Evolutionary conservation across 2,797 vertebrate species (phyloP).

Genomic region (Danio jaintianensis): DNA sequence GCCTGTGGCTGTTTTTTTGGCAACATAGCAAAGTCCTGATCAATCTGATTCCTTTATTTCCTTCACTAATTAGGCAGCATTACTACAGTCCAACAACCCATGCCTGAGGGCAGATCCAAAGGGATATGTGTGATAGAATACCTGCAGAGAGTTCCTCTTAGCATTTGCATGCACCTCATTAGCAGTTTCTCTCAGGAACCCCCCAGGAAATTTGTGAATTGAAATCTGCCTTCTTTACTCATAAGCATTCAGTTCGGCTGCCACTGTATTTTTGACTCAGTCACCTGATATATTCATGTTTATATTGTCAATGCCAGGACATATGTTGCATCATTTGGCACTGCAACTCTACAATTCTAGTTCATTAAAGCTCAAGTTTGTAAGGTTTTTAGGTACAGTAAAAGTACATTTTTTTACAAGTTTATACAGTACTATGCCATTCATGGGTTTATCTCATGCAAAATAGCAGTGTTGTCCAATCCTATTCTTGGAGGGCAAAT

Average conservation of each 20-base stretch:
- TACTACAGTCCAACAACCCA: conserved; percentile 12
- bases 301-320: background rate
- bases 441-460: too few relatives aligned
- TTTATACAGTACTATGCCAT: too few relatives aligned
- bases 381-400: too few relatives aligned
- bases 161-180: background rate
- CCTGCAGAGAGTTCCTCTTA: background rate
- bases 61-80: conserved; percentile 46
- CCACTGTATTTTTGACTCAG: background rate
- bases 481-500: too few relatives aligned
- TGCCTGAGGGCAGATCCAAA: conserved; percentile 8
- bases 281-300: background rate
- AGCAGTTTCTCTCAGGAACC: background rate
- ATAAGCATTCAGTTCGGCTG: background rate
- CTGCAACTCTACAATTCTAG: background rate
- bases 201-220: background rate
- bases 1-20: conserved; percentile 32
- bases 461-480: too few relatives aligned
- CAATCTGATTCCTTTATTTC: conserved; percentile 35
- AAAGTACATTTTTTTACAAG: too few relatives aligned
- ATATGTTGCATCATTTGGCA: background rate
- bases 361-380: too few relatives aligned
- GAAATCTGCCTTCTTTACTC: background rate
- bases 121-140: conserved; percentile 14
- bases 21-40: conserved; percentile 23